phyloP scores from a whole-genome alignment of 2,888 invertebrate genomes.

The Parascotia fuliginaria region DNA sequence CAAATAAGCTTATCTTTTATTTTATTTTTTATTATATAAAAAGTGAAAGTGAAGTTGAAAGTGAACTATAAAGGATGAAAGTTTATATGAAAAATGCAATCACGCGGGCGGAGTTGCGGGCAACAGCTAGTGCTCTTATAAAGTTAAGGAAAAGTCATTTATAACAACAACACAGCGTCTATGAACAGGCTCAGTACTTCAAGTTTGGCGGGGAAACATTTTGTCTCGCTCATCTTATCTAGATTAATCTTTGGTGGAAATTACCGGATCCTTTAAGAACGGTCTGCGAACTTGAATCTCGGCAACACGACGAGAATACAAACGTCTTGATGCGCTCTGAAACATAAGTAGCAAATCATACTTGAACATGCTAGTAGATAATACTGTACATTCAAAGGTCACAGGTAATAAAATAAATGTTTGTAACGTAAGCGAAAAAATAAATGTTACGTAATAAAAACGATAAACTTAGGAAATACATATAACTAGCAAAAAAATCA shows the following conservation, averaged over 20 bases:
- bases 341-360: neutral
- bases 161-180: constrained; percentile 2
- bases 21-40: too few relatives aligned
- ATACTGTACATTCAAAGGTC: too few relatives aligned
- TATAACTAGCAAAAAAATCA: too few relatives aligned
- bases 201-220: constrained; percentile 8
- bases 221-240: constrained; percentile 20
- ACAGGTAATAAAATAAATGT: neutral
- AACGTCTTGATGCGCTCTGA: neutral
- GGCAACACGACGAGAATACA: constrained; percentile 18
- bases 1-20: too few relatives aligned
- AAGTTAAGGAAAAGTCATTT: neutral
- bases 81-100: too few relatives aligned
- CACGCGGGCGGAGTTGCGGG: too few relatives aligned
- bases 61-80: too few relatives aligned
- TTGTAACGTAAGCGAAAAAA: too few relatives aligned
- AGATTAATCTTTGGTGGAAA: constrained; percentile 20
- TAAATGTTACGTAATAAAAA: too few relatives aligned
- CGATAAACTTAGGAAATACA: too few relatives aligned
- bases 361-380: too few relatives aligned
- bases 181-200: constrained; percentile 5
- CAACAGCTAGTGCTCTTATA: neutral
- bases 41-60: too few relatives aligned
- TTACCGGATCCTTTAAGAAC: constrained; percentile 11
- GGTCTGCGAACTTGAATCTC: constrained; percentile 11